These are phyloP conservation scores for Indicator maculatus DNA, from an alignment of 2,113 vertebrate species.

Conservation along the genomic window DNA sequence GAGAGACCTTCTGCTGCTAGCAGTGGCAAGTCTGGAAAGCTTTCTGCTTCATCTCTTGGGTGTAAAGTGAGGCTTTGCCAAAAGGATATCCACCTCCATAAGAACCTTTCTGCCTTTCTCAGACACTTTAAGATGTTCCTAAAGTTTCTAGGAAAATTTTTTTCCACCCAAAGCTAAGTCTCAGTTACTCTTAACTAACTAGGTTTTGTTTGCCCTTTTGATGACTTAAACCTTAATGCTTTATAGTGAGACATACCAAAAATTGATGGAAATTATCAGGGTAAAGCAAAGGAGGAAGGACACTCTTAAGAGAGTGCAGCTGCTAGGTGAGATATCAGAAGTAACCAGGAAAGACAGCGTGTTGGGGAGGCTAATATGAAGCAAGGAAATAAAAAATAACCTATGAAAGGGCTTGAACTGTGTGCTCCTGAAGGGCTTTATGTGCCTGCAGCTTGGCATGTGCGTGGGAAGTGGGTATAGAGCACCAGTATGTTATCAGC, in stretches of 20 bases:
- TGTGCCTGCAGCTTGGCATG: background rate
- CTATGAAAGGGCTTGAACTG: background rate
- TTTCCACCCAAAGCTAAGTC: background rate
- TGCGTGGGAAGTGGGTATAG: background rate
- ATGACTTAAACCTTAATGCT: background rate
- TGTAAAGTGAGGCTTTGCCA: background rate
- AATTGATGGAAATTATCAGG: background rate
- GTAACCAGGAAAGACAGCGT: background rate
- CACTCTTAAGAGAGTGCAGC: background rate
- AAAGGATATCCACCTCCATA: background rate
- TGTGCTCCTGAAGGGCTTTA: background rate
- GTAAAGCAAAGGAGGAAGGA: background rate
- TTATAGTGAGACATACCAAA: background rate
- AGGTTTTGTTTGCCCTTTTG: background rate
- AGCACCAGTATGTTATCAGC: rapidly evolving
- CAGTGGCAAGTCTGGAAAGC: background rate
- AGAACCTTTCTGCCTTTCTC: background rate
- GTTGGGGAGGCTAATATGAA: background rate
- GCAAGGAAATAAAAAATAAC: background rate
- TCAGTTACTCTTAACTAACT: background rate
- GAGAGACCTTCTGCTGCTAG: background rate
- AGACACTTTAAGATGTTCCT: background rate
- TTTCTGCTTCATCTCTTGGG: background rate
- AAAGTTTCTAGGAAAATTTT: background rate
- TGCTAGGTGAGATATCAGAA: background rate